Evolutionary conservation across 1,140 invertebrate genomes (phyloP).

Genomic region (Ceratitis capitata): DNA sequence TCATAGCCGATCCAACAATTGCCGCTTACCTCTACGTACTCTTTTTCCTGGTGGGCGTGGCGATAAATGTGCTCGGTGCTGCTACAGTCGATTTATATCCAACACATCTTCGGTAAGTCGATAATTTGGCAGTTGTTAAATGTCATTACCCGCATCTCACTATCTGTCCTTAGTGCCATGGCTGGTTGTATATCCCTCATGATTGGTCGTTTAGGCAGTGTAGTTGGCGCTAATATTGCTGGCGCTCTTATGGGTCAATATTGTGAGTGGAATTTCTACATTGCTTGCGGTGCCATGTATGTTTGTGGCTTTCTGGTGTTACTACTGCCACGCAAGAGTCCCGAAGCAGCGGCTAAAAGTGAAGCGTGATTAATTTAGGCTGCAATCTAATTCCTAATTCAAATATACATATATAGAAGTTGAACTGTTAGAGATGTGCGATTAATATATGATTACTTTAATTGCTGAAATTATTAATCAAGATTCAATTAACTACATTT

Average conservation of each 20-base stretch:
- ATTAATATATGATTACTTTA: no score
- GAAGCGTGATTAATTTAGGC: neutral
- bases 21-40: conserved; percentile 46
- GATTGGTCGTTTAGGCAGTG: conserved; percentile 50
- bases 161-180: conserved; percentile 47
- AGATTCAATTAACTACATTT: no score
- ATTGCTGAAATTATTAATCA: no score
- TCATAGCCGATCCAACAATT: conserved; percentile 41
- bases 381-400: neutral
- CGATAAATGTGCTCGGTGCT: conserved; percentile 51
- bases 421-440: no score
- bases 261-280: conserved; percentile 45
- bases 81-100: conserved; percentile 58
- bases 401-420: no score
- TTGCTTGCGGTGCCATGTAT: conserved; percentile 41
- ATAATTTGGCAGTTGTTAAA: neutral
- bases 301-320: conserved; percentile 38
- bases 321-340: conserved; percentile 36
- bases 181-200: conserved; percentile 56
- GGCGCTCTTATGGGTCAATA: conserved; percentile 42
- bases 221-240: conserved; percentile 48
- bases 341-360: neutral
- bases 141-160: neutral
- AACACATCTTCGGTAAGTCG: conserved; percentile 51
- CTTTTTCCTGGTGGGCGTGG: conserved; percentile 48